Evolutionary conservation across 2,888 invertebrate genomes (phyloP).

Genomic region (Chrysolina haemoptera): DNA sequence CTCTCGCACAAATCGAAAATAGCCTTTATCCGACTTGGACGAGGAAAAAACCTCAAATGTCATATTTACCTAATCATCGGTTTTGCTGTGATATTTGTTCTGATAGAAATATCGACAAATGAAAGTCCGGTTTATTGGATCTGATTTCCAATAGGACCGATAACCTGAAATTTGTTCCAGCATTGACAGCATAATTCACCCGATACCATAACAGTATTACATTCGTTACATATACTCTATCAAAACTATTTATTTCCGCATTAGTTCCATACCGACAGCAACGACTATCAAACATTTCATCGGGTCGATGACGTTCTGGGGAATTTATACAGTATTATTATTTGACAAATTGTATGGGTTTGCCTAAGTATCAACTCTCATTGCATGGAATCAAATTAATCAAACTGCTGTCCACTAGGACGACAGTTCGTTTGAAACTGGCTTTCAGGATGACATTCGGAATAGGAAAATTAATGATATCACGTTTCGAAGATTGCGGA

Average conservation of each 20-base stretch:
- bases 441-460: neutral
- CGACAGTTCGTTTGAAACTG: neutral
- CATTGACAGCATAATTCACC: neutral
- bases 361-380: neutral
- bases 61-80: neutral
- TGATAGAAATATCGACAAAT: neutral
- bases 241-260: neutral
- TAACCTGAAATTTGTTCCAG: neutral
- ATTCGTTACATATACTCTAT: conserved; percentile 9
- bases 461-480: neutral
- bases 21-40: neutral
- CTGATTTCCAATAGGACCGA: neutral
- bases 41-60: neutral
- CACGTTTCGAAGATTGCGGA: neutral
- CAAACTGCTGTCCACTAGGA: neutral
- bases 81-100: neutral
- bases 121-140: neutral
- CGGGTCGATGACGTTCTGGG: neutral
- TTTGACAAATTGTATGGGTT: neutral
- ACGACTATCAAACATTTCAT: neutral
- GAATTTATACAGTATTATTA: neutral
- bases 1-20: neutral
- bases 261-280: neutral
- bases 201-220: neutral
- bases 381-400: neutral